Conservation (phyloP, 2,797 vertebrate genomes). For the Mus caroli region DNA sequence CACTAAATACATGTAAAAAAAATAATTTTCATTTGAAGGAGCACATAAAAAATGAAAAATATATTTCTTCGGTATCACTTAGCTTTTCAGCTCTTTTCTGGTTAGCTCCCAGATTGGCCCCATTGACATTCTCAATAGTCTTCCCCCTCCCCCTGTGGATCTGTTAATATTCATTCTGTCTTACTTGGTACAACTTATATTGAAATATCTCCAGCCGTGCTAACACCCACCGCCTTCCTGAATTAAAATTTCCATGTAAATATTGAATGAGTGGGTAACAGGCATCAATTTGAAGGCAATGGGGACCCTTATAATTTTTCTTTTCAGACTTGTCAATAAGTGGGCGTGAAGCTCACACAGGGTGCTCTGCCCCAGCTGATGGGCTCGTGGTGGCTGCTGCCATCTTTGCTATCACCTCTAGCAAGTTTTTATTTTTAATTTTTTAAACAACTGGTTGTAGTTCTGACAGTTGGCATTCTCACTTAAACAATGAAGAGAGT, state of each 20-base stretch:
- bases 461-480: constrained; percentile 50
- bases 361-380: not conserved
- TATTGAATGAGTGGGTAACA: not conserved
- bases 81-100: constrained; percentile 53
- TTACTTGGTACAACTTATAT: not conserved
- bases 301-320: not conserved
- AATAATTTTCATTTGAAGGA: not conserved
- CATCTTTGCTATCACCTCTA: not conserved
- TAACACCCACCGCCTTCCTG: not conserved
- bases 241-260: not conserved
- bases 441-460: not conserved
- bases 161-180: not conserved
- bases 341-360: not conserved
- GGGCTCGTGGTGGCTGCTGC: not conserved
- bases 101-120: constrained; percentile 33
- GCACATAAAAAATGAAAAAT: not conserved
- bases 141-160: not conserved
- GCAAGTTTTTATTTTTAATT: constrained; percentile 8
- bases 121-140: not conserved
- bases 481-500: constrained; percentile 51
- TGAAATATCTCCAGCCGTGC: not conserved
- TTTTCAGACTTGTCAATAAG: not conserved
- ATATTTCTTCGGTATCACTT: not conserved
- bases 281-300: constrained; percentile 23
- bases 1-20: not conserved